These are phyloP conservation scores for Coelinius sp. DNA, from an alignment of 2,888 invertebrate genomes.

Conservation along the genomic window DNA sequence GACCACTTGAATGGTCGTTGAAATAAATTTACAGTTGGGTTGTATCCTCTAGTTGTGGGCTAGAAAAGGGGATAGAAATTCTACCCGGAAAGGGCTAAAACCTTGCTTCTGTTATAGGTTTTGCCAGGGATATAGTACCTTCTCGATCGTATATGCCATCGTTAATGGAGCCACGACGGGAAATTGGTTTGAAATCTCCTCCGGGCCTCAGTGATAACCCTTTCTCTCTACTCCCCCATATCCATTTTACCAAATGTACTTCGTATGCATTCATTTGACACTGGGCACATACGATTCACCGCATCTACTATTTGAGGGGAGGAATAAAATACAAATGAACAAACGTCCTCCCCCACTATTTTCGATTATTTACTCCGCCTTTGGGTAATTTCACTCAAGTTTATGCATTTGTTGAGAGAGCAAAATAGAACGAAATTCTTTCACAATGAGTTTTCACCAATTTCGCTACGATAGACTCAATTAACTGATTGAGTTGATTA, in stretches of 20 bases:
- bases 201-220: slow-evolving; percentile 33
- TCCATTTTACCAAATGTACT: neutral
- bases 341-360: neutral
- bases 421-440: slow-evolving; percentile 46
- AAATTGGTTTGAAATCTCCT: slow-evolving; percentile 48
- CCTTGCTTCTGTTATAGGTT: slow-evolving; percentile 19
- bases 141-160: slow-evolving; percentile 41
- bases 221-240: slow-evolving; percentile 19
- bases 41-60: neutral
- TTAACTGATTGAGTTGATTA: slow-evolving; percentile 66
- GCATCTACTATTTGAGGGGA: neutral
- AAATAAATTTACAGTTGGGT: slow-evolving; percentile 54
- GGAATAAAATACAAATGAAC: slow-evolving; percentile 47
- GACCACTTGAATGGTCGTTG: slow-evolving; percentile 50
- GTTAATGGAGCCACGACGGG: slow-evolving; percentile 53
- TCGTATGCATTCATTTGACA: neutral
- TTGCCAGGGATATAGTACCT: slow-evolving; percentile 1
- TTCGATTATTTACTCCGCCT: neutral
- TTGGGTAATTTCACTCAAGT: neutral
- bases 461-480: slow-evolving; percentile 60
- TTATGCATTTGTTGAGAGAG: slow-evolving; percentile 19
- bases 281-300: neutral
- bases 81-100: slow-evolving; percentile 22
- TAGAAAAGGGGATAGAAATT: slow-evolving; percentile 28
- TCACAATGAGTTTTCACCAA: slow-evolving; percentile 47